phyloP scores from a whole-genome alignment of 2,797 vertebrate species.

The Pseudochirops corinnae region DNA sequence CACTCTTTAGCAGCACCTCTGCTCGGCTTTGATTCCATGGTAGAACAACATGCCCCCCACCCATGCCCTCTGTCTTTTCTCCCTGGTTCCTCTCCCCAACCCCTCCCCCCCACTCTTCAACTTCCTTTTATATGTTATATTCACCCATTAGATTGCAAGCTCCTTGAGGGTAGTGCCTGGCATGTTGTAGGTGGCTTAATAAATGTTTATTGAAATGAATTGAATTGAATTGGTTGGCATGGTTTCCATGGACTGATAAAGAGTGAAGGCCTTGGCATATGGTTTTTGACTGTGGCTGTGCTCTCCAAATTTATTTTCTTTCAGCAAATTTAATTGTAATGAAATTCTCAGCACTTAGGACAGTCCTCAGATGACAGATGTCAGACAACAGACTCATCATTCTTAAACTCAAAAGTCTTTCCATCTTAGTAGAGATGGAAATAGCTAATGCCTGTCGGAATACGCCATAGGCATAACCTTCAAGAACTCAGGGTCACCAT shows the following conservation, averaged over 20 bases:
- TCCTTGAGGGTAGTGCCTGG: background rate
- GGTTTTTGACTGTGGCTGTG: background rate
- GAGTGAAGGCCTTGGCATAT: background rate
- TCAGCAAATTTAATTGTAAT: background rate
- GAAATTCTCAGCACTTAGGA: background rate
- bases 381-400: background rate
- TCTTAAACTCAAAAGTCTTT: background rate
- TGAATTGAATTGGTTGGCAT: background rate
- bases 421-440: background rate
- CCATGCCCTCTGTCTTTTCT: background rate
- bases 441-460: background rate
- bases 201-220: background rate
- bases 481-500: background rate
- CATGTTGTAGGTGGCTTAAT: background rate
- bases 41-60: background rate
- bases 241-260: background rate
- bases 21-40: background rate
- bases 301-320: background rate
- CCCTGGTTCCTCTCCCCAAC: background rate
- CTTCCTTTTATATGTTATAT: background rate
- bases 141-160: background rate
- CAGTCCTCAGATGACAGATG: background rate
- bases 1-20: background rate
- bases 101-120: background rate
- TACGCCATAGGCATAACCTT: background rate